Evolutionary conservation across 2,888 invertebrate genomes (phyloP).

Genomic region (Nephrocerus scutellatus): DNA sequence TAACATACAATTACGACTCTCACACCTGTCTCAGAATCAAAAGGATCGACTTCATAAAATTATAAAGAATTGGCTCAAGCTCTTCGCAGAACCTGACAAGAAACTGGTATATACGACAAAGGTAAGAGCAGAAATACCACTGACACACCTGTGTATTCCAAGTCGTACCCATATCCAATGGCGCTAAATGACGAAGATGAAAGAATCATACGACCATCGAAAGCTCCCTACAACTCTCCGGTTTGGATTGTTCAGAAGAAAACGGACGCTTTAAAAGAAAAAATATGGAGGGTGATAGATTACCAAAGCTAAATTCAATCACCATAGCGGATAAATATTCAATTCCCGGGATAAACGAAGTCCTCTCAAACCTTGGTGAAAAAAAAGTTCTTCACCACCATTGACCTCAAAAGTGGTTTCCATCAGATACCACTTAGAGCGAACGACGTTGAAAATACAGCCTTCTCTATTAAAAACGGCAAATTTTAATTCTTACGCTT

Average conservation of each 20-base stretch:
- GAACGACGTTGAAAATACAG: neutral
- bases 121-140: neutral
- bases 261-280: too few relatives aligned
- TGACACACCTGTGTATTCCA: neutral
- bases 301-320: neutral
- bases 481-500: slow-evolving; percentile 5
- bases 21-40: too few relatives aligned
- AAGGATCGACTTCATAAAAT: too few relatives aligned
- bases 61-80: too few relatives aligned
- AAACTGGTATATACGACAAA: too few relatives aligned
- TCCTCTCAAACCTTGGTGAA: too few relatives aligned
- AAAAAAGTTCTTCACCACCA: neutral
- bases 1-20: too few relatives aligned
- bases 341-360: too few relatives aligned
- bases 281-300: neutral
- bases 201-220: neutral
- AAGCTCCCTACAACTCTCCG: neutral
- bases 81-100: too few relatives aligned
- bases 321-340: too few relatives aligned
- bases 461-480: slow-evolving; percentile 1
- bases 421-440: slow-evolving; percentile 1
- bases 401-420: neutral
- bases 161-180: neutral
- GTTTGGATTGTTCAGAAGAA: neutral
- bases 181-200: neutral